phyloP scores from a whole-genome alignment of 2,113 vertebrate species.

The Ochotona curzoniae region DNA sequence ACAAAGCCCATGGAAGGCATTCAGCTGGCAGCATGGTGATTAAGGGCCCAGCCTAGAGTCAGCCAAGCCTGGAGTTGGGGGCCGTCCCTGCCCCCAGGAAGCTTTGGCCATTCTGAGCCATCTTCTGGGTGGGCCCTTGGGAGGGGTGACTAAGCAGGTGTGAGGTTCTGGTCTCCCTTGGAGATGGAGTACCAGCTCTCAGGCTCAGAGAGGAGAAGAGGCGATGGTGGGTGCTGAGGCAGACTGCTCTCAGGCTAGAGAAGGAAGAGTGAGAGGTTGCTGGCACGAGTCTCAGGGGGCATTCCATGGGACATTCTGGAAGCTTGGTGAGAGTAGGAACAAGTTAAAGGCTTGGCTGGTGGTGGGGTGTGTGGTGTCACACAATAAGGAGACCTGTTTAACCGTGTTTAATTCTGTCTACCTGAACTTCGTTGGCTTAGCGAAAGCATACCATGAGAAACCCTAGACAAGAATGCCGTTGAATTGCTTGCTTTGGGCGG shows the following conservation, averaged over 20 bases:
- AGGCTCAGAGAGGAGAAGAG: background rate
- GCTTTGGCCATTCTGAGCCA: background rate
- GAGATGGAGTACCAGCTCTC: background rate
- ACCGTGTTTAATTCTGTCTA: too few relatives aligned
- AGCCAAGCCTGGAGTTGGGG: background rate
- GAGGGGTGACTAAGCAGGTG: background rate
- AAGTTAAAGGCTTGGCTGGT: too few relatives aligned
- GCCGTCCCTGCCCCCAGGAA: background rate
- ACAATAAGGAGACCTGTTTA: background rate
- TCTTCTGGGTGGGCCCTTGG: background rate
- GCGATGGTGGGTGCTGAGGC: accelerated
- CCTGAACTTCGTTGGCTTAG: background rate
- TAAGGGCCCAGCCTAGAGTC: background rate
- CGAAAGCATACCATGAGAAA: background rate
- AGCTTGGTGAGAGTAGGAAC: background rate
- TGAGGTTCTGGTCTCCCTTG: accelerated
- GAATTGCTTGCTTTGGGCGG: background rate
- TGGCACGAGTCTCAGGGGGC: background rate
- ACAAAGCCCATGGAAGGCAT: background rate
- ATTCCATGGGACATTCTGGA: background rate
- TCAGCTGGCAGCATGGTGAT: background rate
- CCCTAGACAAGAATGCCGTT: background rate
- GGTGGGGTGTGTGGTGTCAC: background rate
- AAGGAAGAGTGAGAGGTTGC: background rate
- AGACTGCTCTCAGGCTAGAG: background rate